phyloP scores from a whole-genome alignment of 2,113 vertebrate species.

The Empidonax traillii region DNA sequence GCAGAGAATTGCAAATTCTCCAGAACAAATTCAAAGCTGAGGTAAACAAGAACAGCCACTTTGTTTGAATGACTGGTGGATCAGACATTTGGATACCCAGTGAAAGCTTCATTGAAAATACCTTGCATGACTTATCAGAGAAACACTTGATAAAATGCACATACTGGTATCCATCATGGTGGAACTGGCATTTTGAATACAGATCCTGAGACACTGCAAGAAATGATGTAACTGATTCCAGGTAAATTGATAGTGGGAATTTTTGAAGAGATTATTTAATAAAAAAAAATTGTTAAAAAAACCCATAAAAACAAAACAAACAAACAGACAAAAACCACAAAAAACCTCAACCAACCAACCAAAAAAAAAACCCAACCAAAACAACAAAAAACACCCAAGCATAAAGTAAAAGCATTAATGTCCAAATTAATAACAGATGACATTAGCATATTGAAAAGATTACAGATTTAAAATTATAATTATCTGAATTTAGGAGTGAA shows the following conservation, averaged over 20 bases:
- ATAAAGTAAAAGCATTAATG: not conserved
- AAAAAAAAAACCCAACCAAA: too few species aligned
- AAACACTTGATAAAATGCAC: not conserved
- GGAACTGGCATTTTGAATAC: not conserved
- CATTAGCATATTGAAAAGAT: not conserved
- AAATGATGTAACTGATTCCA: not conserved
- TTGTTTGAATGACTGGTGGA: not conserved
- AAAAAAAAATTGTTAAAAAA: not conserved
- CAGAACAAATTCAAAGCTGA: not conserved
- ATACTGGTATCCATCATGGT: fast-evolving
- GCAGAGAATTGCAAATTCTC: not conserved
- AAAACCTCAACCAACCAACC: too few species aligned
- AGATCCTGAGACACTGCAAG: not conserved
- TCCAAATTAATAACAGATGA: not conserved
- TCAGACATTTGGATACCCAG: not conserved
- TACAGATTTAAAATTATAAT: not conserved
- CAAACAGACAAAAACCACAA: too few species aligned
- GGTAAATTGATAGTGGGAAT: not conserved
- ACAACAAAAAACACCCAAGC: not conserved
- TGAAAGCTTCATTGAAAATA: slow-evolving; percentile 18
- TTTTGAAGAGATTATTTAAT: not conserved
- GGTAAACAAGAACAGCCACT: not conserved
- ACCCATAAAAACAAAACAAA: not conserved
- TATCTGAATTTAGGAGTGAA: not conserved
- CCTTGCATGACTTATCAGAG: not conserved